Evolutionary conservation across 1,140 invertebrate genomes (phyloP).

Genomic region (Prorops nasuta): DNA sequence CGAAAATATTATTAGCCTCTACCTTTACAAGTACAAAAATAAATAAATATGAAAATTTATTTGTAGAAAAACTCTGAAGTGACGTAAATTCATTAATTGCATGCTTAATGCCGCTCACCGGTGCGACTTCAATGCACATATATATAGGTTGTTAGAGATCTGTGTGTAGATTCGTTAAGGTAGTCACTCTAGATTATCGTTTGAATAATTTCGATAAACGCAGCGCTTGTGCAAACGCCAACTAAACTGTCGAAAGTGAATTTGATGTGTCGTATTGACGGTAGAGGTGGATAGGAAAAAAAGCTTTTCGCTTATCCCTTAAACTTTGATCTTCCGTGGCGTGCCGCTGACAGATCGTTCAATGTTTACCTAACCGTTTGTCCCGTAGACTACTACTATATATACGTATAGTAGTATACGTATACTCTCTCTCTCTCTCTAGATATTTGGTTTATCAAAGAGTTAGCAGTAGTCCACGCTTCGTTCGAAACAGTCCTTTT

Average conservation of each 20-base stretch:
- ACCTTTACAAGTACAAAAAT: no score
- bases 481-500: conserved; percentile 1
- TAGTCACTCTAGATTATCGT: conserved; percentile 17
- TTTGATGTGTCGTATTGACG: conserved; percentile 5
- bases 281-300: conserved; percentile 23
- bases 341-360: conserved; percentile 32
- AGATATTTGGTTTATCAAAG: conserved; percentile 41
- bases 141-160: no score
- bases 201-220: conserved; percentile 17
- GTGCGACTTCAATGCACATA: no score
- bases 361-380: conserved; percentile 37
- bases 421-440: no score
- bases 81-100: no score
- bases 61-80: no score
- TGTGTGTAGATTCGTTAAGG: no score
- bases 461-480: conserved; percentile 30
- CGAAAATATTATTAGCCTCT: no score
- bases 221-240: conserved; percentile 11
- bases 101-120: no score
- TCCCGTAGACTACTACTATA: conserved; percentile 30
- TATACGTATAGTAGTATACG: no score
- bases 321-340: conserved; percentile 36
- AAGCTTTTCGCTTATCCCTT: conserved; percentile 27
- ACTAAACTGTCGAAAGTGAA: conserved; percentile 19
- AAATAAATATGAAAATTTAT: no score